Evolutionary conservation across 2,797 vertebrate genomes (phyloP), one percentile per base, ranked within the genome.

Genomic region (Myotis myotis): DNA sequence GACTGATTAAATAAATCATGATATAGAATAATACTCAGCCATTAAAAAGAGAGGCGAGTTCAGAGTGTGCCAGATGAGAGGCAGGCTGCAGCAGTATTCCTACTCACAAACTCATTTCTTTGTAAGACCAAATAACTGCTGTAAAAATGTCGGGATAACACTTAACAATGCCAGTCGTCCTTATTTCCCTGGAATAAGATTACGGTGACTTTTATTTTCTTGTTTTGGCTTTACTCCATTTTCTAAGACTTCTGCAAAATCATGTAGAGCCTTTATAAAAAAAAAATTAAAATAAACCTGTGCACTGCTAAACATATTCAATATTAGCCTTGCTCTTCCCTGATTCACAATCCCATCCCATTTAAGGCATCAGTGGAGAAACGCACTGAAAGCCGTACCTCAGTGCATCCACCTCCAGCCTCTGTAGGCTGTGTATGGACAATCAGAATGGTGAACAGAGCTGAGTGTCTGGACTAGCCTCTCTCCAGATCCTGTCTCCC

Each of bases 131-230:
- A 62, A 12, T 83, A 60, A 64, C 38, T 38, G 23, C 57, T 71
- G 25, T 76, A 25, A 30, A 75, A 78, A 89, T 7, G 6, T 17
- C 17, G 28, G 33, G n/a, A 22, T 83, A 33, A 51, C 84, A 72
- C 66, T 80, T 78, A 76, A 64, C 23, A 90, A 80, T 82, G 23
- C 41, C 79, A 70, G 0, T 88, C 62, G 28, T 66, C 44, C 51
- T 89, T 76, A 53, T 60, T 90, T 88, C 49, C 95, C 25, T 75
- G 47, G 51, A 89, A 71, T 57, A 79, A 72, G 86, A 81, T 87
- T 68, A 53, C 22, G 23, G 36, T 75, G 68, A 79, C 75, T 90
- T 89, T 19, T 9, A 8, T 60, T 44, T 44, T 83, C 28, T 81
- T 74, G 1, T 85, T 93, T 94, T 76, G 92, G 4, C 60, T 85